Evolutionary conservation across 1,140 invertebrate genomes (phyloP).

Genomic region (Drosophila equinoxialis): DNA sequence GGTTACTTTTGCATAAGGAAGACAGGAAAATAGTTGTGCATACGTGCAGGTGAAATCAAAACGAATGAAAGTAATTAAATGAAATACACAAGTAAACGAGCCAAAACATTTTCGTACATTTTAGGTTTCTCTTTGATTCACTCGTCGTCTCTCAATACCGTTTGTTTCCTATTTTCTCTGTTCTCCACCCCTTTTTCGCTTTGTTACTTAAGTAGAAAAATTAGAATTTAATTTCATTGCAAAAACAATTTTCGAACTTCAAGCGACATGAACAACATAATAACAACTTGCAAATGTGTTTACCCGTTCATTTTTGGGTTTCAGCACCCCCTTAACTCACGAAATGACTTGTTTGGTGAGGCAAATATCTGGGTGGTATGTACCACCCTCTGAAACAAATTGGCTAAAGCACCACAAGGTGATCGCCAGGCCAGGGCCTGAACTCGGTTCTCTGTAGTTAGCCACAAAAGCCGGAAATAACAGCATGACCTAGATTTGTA

Average conservation of each 20-base stretch:
- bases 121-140: neutral
- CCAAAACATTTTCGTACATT: neutral
- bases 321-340: conserved; percentile 1
- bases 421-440: conserved; percentile 40
- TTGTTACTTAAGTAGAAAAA: conserved; percentile 41
- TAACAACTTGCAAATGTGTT: conserved; percentile 62
- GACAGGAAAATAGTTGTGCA: neutral
- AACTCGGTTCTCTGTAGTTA: conserved; percentile 23
- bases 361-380: neutral
- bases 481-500: conserved; percentile 71
- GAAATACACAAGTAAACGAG: conserved; percentile 3
- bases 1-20: neutral
- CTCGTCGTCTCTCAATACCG: too few relatives aligned
- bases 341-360: neutral
- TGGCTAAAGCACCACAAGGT: conserved; percentile 58
- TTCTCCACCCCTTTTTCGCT: neutral
- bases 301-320: conserved; percentile 63
- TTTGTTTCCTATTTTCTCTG: neutral
- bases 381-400: conserved; percentile 58
- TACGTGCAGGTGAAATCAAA: conserved; percentile 1
- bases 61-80: conserved; percentile 1
- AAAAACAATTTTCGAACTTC: conserved; percentile 71
- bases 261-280: conserved; percentile 52
- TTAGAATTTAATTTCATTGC: conserved; percentile 74
- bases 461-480: conserved; percentile 75